phyloP scores from a whole-genome alignment of 2,797 vertebrate species.

The Sebastolobus altivelis region DNA sequence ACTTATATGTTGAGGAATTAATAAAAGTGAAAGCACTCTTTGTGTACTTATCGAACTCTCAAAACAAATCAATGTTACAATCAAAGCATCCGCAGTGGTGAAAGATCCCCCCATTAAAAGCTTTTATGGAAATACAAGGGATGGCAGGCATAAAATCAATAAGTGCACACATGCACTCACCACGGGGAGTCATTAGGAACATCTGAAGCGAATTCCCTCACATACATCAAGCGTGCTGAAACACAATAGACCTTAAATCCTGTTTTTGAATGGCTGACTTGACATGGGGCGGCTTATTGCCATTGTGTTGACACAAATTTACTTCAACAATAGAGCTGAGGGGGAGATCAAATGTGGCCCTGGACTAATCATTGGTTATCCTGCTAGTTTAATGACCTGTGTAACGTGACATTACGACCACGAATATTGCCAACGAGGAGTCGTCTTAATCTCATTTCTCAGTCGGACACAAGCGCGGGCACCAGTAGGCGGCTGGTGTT shows the following conservation, averaged over 20 bases:
- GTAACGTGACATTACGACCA: constrained; percentile 67
- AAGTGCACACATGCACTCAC: constrained; percentile 61
- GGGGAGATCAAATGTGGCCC: constrained; percentile 64
- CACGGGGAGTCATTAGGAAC: constrained; percentile 71
- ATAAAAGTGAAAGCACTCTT: constrained; percentile 4
- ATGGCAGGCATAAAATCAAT: constrained; percentile 71
- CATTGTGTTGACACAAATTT: constrained; percentile 70
- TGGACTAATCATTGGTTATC: constrained; percentile 67
- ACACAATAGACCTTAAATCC: constrained; percentile 79
- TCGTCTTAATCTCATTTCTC: constrained; percentile 58
- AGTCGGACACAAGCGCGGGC: not conserved
- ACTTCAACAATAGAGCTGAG: constrained; percentile 59
- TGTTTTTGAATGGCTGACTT: constrained; percentile 74
- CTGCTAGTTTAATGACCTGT: constrained; percentile 73
- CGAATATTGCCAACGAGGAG: constrained; percentile 41
- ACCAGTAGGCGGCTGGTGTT: not conserved
- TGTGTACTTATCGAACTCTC: constrained; percentile 27
- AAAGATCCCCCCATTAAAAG: constrained; percentile 39
- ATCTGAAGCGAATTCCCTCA: constrained; percentile 72
- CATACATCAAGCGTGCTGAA: constrained; percentile 74
- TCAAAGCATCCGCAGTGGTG: constrained; percentile 37
- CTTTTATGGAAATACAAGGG: constrained; percentile 58
- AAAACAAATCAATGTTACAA: constrained; percentile 46
- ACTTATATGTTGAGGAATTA: not conserved
- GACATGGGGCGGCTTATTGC: constrained; percentile 66